A percentile compares a stretch with the other conserved stretches of the same genome.
Conservation (phyloP, 2,113 vertebrate genomes). For the Elgaria multicarinata region DNA sequence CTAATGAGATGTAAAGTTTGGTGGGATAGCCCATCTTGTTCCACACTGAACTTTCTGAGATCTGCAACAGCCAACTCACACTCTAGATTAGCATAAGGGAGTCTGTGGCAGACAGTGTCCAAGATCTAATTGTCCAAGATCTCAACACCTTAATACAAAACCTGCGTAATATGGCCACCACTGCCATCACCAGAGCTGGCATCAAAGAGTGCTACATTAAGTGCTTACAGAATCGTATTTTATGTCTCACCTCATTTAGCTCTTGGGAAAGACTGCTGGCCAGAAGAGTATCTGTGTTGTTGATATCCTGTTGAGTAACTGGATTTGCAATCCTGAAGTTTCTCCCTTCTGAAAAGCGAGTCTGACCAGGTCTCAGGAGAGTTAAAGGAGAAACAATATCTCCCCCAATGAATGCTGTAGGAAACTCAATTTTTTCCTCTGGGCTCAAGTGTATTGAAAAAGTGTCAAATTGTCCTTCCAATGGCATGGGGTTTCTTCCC, state of each 20-base stretch:
- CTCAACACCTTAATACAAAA: neutral
- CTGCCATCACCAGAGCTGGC: neutral
- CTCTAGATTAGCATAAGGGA: too few species aligned
- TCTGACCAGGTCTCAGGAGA: conserved; percentile 40
- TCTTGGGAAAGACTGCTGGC: neutral
- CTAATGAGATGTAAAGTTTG: too few species aligned
- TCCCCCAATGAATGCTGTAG: conserved; percentile 77
- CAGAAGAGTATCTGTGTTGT: neutral
- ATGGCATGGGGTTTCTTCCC: conserved; percentile 54
- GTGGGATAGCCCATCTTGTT: too few species aligned
- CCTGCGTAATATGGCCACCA: neutral
- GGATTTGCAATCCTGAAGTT: conserved; percentile 79
- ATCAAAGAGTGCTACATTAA: neutral
- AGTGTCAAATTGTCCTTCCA: conserved; percentile 45
- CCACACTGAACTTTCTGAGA: too few species aligned
- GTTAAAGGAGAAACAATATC: conserved; percentile 78
- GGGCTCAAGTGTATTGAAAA: conserved; percentile 79
- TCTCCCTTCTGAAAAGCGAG: conserved; percentile 67
- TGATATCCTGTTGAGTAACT: conserved; percentile 42
- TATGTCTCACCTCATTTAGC: neutral
- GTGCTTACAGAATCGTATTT: neutral
- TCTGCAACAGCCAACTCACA: too few species aligned
- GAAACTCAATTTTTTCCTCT: conserved; percentile 82
- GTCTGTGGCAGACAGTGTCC: too few species aligned
- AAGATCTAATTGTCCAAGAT: too few species aligned